phyloP scores from a whole-genome alignment of 2,797 vertebrate species.

The Synaphobranchus kaupii region DNA sequence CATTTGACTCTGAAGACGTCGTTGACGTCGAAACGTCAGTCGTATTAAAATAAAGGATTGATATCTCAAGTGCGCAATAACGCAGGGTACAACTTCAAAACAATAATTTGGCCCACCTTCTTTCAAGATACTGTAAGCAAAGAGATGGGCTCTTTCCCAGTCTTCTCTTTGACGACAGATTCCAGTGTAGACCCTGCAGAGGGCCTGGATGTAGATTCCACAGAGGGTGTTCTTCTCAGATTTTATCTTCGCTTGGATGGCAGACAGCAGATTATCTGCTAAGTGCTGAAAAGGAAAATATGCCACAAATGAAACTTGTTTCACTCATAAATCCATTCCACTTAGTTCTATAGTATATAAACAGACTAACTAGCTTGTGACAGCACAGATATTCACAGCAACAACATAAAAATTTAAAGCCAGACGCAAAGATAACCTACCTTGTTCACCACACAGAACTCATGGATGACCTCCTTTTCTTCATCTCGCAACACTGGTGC shows the following conservation, averaged over 20 bases:
- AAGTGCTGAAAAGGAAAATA: constrained; percentile 60
- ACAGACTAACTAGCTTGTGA: background rate
- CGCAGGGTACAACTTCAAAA: background rate
- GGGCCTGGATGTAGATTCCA: constrained; percentile 73
- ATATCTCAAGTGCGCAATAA: background rate
- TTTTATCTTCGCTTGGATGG: constrained; percentile 82
- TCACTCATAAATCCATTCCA: background rate
- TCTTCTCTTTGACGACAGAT: constrained; percentile 84
- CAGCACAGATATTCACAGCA: background rate
- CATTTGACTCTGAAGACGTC: too few species aligned
- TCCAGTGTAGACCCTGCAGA: constrained; percentile 88
- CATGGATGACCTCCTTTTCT: constrained; percentile 85
- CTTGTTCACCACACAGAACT: constrained; percentile 76
- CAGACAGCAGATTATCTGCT: constrained; percentile 74
- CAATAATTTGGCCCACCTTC: constrained; percentile 76
- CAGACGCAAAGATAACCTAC: constrained; percentile 62
- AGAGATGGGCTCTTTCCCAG: constrained; percentile 80
- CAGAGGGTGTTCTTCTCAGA: constrained; percentile 65
- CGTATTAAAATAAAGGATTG: background rate
- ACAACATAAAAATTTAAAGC: background rate
- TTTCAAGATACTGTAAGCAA: constrained; percentile 86
- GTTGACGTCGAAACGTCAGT: too few species aligned
- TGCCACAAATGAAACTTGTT: background rate
- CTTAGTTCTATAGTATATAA: too few species aligned
- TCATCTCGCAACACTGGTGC: constrained; percentile 86